Evolutionary conservation across 2,888 invertebrate species (phyloP).

Genomic region (Micoletzkya japonica): DNA sequence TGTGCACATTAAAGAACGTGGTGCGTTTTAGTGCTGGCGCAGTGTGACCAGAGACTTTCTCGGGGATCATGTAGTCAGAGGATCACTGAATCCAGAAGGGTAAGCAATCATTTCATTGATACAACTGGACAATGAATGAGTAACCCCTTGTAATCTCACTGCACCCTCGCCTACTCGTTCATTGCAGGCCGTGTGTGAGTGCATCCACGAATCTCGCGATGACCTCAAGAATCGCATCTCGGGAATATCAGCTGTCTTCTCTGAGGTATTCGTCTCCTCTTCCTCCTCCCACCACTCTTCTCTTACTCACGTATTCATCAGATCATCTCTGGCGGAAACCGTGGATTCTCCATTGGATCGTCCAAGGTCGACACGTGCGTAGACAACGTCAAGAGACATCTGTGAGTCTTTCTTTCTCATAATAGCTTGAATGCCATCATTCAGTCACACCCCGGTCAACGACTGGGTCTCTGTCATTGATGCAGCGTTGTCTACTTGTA

Average conservation of each 20-base stretch:
- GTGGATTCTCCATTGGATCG: conserved; percentile 55
- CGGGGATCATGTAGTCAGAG: conserved; percentile 46
- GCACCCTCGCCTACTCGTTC: conserved; percentile 3
- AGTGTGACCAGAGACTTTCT: conserved; percentile 41
- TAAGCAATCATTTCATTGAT: background rate
- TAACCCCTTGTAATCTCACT: background rate
- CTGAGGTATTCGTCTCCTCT: too few relatives aligned
- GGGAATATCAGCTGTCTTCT: conserved; percentile 53
- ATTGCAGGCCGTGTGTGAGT: conserved; percentile 57
- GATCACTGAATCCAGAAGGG: conserved; percentile 31
- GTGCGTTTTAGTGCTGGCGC: conserved; percentile 35
- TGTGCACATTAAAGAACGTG: background rate
- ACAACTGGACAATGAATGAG: background rate
- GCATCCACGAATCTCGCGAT: conserved; percentile 61
- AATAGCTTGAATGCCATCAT: too few relatives aligned
- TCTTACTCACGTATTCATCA: conserved; percentile 27
- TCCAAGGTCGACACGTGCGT: conserved; percentile 61
- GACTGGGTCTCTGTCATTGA: conserved; percentile 62
- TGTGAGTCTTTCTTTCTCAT: conserved; percentile 41
- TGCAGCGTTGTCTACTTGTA: conserved; percentile 57
- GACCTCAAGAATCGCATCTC: conserved; percentile 62
- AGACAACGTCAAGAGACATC: conserved; percentile 59
- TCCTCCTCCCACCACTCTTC: too few relatives aligned
- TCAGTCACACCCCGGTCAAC: conserved; percentile 59
- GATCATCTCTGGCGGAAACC: conserved; percentile 49